A percentile compares a stretch with the other conserved stretches of the same genome.
phyloP scores from a whole-genome alignment of 2,797 vertebrate genomes.

The Microcaecilia unicolor region DNA sequence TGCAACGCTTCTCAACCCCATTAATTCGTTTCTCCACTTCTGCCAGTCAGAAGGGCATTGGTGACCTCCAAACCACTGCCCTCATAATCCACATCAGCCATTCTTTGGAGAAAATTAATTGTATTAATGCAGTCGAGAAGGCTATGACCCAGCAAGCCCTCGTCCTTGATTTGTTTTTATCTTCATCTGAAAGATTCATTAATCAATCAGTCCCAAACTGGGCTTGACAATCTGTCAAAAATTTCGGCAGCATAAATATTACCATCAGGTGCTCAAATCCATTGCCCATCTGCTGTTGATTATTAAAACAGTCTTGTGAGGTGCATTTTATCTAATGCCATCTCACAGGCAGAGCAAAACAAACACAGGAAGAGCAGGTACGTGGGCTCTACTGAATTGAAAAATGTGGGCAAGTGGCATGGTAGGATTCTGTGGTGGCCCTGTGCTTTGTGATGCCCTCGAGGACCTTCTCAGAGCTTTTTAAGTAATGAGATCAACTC shows the following conservation, averaged over 20 bases:
- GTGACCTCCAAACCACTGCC: too few species aligned
- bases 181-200: constrained; percentile 63
- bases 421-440: too few species aligned
- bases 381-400: too few species aligned
- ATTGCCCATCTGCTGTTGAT: constrained; percentile 18
- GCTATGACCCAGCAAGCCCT: constrained; percentile 24
- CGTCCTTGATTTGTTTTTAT: constrained; percentile 30
- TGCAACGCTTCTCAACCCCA: neutral
- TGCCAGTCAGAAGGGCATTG: too few species aligned
- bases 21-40: neutral
- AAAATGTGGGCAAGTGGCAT: too few species aligned
- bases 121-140: constrained; percentile 55
- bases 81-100: accelerated
- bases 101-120: constrained; percentile 18
- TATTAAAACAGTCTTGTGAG: constrained; percentile 28
- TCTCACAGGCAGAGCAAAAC: too few species aligned
- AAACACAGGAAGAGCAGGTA: too few species aligned
- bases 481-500: too few species aligned
- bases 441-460: too few species aligned
- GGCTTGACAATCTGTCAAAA: constrained; percentile 60
- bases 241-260: constrained; percentile 58
- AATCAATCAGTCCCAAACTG: constrained; percentile 73
- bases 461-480: too few species aligned
- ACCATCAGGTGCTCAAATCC: constrained; percentile 40
- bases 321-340: constrained; percentile 1